Conservation (phyloP, 1,140 invertebrate species). For the Radopholus similis region DNA sequence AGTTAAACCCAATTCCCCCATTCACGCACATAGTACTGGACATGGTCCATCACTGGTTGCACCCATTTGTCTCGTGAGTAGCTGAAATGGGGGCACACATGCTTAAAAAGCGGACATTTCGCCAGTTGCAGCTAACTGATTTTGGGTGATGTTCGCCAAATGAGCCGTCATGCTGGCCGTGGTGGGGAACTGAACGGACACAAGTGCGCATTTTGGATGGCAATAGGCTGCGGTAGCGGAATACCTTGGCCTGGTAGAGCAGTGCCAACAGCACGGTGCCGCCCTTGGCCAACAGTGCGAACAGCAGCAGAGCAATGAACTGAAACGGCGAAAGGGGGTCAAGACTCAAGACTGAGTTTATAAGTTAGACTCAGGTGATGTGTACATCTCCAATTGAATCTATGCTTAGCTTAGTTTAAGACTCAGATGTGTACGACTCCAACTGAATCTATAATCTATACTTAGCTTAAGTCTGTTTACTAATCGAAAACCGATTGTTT, state of each 20-base stretch:
- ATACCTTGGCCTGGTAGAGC: constrained; percentile 49
- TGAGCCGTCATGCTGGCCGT: constrained; percentile 44
- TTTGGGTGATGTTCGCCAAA: constrained; percentile 51
- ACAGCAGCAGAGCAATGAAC: constrained; percentile 41
- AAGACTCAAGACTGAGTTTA: no score
- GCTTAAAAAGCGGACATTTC: background rate
- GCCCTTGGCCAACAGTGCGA: constrained; percentile 39
- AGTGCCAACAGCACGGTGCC: constrained; percentile 43
- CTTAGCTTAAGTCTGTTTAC: no score
- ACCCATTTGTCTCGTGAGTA: constrained; percentile 58
- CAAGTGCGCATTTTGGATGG: constrained; percentile 6
- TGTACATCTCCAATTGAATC: no score
- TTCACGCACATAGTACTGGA: constrained; percentile 55
- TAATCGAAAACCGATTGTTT: no score
- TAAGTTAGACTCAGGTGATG: no score
- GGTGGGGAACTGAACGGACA: constrained; percentile 52
- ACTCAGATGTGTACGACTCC: no score
- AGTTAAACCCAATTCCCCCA: no score
- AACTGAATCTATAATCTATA: no score
- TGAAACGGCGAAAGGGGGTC: constrained; percentile 19
- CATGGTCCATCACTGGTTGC: constrained; percentile 50
- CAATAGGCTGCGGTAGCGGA: no score
- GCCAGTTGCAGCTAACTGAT: constrained; percentile 26
- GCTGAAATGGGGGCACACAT: no score
- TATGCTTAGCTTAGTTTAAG: no score